These are phyloP conservation scores for Arnoldichthys spilopterus DNA, from an alignment of 2,797 vertebrate species.

Conservation along the genomic window DNA sequence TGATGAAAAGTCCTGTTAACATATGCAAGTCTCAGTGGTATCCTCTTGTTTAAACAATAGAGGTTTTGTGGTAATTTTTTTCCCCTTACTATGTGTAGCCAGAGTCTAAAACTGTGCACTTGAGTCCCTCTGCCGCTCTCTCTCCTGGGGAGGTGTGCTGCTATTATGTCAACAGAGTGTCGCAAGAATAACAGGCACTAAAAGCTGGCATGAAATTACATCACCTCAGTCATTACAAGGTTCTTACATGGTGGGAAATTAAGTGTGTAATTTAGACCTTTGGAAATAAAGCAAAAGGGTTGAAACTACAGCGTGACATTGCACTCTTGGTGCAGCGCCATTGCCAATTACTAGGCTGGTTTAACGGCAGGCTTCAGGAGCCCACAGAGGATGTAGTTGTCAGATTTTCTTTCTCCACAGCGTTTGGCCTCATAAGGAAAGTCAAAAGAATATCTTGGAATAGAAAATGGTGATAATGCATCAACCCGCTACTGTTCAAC, in stretches of 20 bases:
- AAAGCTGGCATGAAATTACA: conserved; percentile 46
- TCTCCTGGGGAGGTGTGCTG: conserved; percentile 11
- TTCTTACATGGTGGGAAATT: conserved; percentile 37
- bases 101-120: conserved; percentile 29
- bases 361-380: conserved; percentile 7
- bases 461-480: conserved; percentile 9
- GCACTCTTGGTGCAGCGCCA: conserved; percentile 17
- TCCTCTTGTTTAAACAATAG: conserved; percentile 27
- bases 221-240: conserved; percentile 35
- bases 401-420: background rate
- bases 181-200: conserved; percentile 33
- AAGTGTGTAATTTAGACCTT: conserved; percentile 42
- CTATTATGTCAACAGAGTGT: conserved; percentile 37
- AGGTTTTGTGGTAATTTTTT: conserved; percentile 19
- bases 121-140: background rate
- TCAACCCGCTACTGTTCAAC: background rate
- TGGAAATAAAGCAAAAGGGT: conserved; percentile 20
- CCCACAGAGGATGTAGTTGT: conserved; percentile 31
- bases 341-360: conserved; percentile 32
- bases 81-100: background rate
- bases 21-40: conserved; percentile 1
- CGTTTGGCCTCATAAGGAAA: background rate
- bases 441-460: background rate
- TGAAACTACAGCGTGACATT: conserved; percentile 8
- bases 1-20: conserved; percentile 23